These are phyloP conservation scores for Notechis scutatus DNA, from an alignment of 2,113 vertebrate genomes.

Conservation along the genomic window DNA sequence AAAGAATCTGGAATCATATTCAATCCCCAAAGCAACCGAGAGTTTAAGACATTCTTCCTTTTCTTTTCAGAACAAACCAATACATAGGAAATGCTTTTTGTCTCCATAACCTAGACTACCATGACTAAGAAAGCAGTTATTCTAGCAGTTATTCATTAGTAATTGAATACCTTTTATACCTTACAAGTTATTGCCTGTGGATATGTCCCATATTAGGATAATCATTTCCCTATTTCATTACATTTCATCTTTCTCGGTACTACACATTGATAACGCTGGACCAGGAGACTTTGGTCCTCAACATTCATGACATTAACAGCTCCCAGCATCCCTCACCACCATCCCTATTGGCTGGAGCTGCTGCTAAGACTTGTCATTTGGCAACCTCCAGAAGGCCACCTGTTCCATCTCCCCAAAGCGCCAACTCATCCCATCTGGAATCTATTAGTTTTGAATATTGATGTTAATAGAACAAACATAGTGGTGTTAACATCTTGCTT, in stretches of 20 bases:
- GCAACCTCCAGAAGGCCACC: not conserved
- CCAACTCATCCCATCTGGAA: slow-evolving; percentile 19
- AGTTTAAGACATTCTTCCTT: not conserved
- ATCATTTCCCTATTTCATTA: not conserved
- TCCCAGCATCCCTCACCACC: not conserved
- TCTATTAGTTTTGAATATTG: not conserved
- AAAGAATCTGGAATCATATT: not conserved
- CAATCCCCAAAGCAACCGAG: not conserved
- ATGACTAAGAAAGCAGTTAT: too few species aligned
- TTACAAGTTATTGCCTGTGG: not conserved
- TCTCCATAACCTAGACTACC: not conserved
- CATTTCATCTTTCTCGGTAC: not conserved
- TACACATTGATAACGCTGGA: not conserved
- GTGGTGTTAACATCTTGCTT: slow-evolving; percentile 20
- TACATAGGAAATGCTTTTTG: not conserved
- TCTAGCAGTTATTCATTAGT: not conserved
- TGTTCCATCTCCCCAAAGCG: not conserved
- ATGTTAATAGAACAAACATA: slow-evolving; percentile 14
- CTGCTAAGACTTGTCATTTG: not conserved
- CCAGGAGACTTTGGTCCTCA: not conserved
- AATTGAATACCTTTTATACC: not conserved
- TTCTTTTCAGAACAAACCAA: slow-evolving; percentile 16
- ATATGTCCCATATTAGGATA: not conserved
- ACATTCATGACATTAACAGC: not conserved
- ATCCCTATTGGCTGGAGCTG: not conserved